phyloP scores from a whole-genome alignment of 2,888 invertebrate genomes.

The Zootermopsis nevadensis region DNA sequence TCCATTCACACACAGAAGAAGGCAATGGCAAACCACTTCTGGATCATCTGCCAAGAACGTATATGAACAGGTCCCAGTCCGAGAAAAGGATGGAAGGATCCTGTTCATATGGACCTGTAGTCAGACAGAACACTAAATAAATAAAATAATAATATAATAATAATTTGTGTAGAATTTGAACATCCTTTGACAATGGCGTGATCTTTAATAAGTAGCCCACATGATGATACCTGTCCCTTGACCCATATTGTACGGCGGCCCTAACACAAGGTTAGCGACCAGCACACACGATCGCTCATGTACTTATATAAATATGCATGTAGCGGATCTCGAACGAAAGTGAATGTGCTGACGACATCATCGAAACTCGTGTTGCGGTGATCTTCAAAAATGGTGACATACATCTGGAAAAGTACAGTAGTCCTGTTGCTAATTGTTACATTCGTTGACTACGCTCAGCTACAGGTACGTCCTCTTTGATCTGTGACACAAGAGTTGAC shows the following conservation, averaged over 20 bases:
- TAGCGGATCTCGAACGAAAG: not conserved
- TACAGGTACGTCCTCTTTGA: not conserved
- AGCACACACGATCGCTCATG: not conserved
- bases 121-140: too few species aligned
- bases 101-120: too few species aligned
- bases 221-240: constrained; percentile 45
- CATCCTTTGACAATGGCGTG: not conserved
- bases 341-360: not conserved
- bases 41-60: too few species aligned
- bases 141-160: too few species aligned
- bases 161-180: too few species aligned
- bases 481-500: too few species aligned
- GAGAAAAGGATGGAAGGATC: too few species aligned
- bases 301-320: constrained; percentile 15
- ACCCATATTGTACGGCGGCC: constrained; percentile 13
- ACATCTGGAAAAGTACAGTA: not conserved
- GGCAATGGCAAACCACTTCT: too few species aligned
- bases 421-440: not conserved
- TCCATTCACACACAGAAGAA: too few species aligned
- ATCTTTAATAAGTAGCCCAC: constrained; percentile 21
- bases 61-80: too few species aligned
- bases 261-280: not conserved
- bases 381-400: not conserved
- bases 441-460: not conserved
- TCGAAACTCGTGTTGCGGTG: not conserved